These are phyloP conservation scores for Diachrysia chrysitis DNA, from an alignment of 2,888 invertebrate genomes.

Conservation along the genomic window DNA sequence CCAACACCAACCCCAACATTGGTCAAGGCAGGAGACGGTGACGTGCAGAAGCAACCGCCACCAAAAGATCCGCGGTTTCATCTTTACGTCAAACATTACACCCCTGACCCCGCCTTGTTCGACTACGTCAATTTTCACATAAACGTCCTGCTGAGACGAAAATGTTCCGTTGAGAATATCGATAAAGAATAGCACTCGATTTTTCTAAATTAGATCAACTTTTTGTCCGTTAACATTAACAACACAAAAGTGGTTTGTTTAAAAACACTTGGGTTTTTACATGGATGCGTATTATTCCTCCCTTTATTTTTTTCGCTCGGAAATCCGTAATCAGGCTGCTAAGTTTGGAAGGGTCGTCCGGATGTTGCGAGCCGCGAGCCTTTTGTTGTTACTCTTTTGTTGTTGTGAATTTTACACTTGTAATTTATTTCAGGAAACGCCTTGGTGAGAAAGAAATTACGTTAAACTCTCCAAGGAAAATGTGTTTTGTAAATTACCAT, in stretches of 20 bases:
- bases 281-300: conserved; percentile 79
- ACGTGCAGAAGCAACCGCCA: conserved; percentile 36
- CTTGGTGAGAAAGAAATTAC: conserved; percentile 88
- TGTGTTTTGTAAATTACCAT: conserved; percentile 87
- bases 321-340: conserved; percentile 89
- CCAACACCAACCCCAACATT: conserved; percentile 61
- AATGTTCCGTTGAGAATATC: conserved; percentile 76
- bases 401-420: conserved; percentile 89
- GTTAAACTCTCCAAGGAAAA: conserved; percentile 87
- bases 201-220: conserved; percentile 49
- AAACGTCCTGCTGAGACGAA: conserved; percentile 74
- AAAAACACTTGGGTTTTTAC: conserved; percentile 73
- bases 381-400: conserved; percentile 89
- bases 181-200: conserved; percentile 53
- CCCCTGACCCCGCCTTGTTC: conserved; percentile 80
- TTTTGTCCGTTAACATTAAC: conserved; percentile 61
- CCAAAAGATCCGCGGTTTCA: conserved; percentile 80
- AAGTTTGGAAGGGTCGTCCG: conserved; percentile 89
- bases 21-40: conserved; percentile 47
- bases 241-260: conserved; percentile 69
- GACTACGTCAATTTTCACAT: conserved; percentile 83
- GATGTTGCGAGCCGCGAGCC: conserved; percentile 88
- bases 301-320: conserved; percentile 85
- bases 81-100: conserved; percentile 81
- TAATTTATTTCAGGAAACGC: conserved; percentile 89